Percentiles rank a stretch among this genome's conserved stretches.
These are phyloP conservation scores for Ciona savignyi DNA, from an alignment of 23 tunicate genomes.

Conservation along the genomic window DNA sequence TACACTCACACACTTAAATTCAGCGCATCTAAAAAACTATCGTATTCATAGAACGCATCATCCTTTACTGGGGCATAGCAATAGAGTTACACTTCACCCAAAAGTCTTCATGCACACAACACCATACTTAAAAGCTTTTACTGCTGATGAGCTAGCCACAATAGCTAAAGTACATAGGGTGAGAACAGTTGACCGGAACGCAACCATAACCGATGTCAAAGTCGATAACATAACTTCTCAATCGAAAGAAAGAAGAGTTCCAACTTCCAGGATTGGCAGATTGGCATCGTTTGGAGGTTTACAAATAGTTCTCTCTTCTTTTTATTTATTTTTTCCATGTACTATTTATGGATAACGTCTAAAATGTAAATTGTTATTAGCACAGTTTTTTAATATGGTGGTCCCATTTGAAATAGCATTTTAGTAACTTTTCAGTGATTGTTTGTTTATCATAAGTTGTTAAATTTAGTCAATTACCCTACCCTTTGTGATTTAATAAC, in stretches of 20 bases:
- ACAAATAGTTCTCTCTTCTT: background rate
- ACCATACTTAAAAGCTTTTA: constrained; percentile 30
- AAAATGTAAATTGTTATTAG: background rate
- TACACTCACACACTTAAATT: too few species aligned
- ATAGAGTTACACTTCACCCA: too few species aligned
- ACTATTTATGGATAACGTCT: background rate
- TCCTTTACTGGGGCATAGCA: too few species aligned
- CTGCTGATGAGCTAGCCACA: constrained; percentile 55
- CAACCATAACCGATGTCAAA: background rate
- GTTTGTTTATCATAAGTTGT: background rate
- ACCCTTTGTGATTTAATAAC: too few species aligned
- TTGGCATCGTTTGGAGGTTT: constrained; percentile 85
- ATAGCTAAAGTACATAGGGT: constrained; percentile 44
- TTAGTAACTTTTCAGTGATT: background rate
- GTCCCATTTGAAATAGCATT: background rate
- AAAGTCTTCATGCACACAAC: too few species aligned
- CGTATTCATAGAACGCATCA: too few species aligned
- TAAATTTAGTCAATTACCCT: background rate
- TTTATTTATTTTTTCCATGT: background rate
- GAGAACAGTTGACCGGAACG: constrained; percentile 7
- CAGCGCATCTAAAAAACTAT: too few species aligned
- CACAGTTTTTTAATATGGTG: constrained; percentile 1
- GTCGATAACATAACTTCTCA: constrained; percentile 31
- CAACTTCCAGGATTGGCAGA: constrained; percentile 76
- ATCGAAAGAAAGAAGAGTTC: constrained; percentile 65